phyloP scores from a whole-genome alignment of 2,113 vertebrate species.

The Phoenicopterus ruber region DNA sequence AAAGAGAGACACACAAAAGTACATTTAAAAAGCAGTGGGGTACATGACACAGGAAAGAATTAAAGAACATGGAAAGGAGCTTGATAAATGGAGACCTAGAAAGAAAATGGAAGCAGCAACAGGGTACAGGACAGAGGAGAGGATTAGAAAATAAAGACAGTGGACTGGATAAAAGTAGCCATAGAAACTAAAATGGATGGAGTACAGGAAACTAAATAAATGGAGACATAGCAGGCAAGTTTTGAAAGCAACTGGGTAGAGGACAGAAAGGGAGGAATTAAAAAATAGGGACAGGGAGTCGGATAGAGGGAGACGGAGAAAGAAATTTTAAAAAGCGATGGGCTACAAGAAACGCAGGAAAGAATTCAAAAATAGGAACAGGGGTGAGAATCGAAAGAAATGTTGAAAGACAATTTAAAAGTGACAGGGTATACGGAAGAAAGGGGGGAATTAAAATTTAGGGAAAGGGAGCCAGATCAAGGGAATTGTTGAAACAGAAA shows the following conservation, averaged over 20 bases:
- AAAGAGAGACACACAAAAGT: too few species aligned
- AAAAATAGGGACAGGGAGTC: too few species aligned
- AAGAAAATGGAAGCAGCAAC: background rate
- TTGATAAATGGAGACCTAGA: too few species aligned
- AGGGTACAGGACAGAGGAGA: background rate
- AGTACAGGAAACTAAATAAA: too few species aligned
- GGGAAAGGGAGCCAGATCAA: background rate
- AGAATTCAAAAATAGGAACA: background rate
- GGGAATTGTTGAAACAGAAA: background rate
- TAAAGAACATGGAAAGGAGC: background rate
- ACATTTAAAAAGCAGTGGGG: too few species aligned
- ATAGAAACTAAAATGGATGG: too few species aligned
- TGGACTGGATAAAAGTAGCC: background rate
- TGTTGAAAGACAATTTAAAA: background rate
- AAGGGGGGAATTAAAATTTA: background rate
- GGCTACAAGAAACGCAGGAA: background rate
- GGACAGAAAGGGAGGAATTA: too few species aligned
- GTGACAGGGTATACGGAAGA: background rate
- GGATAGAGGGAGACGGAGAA: background rate
- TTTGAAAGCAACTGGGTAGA: too few species aligned
- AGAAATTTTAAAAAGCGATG: background rate
- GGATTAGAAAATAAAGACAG: background rate
- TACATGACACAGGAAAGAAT: too few species aligned
- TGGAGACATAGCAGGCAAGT: too few species aligned
- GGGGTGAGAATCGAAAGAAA: too few species aligned